Evolutionary conservation across 2,888 invertebrate genomes (phyloP), one percentile per base, ranked within the genome.

Genomic region (Ametastegia equiseti): DNA sequence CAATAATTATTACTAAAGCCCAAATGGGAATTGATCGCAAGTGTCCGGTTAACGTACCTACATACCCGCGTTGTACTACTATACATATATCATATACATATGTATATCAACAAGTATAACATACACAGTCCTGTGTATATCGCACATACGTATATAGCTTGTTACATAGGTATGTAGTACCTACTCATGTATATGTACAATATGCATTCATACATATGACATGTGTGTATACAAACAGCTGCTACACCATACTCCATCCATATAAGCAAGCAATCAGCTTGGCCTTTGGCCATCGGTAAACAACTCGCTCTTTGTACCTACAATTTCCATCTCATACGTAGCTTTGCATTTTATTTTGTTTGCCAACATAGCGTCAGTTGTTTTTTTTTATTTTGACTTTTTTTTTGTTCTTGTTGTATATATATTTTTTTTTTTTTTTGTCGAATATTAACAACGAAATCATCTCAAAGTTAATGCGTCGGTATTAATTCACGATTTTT

Each of bases 11-110:
- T 19, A 45, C 27, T 47, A 47, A 45, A 45, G 30, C 47, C 47
- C 71, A 71, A 71, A 71, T 71, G 71, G 71, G 71, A 71, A 71
- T 71, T 47, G 71, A 71, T 71, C 71, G 71, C 65, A 67, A 67
- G 65, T 67, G 65, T 67, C 65, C 39, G 36, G 39, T 39, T 39
- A 67, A 67, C 65, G 39, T 39, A 9, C 39, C 30, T 63, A 67
- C 65, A 19, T 39, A 9, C 39, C 30, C 33, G 7, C 33, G 63
- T 30, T 33, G 54, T 15, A 19, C 11, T 13, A 6, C 1, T 19
- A 54, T 54, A 33, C 7, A 9, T 63, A n/a, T n/a, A 30, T 33
- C 15, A 63, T 63, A 33, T 63, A 63, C 63, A 33, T 63, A 33
- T 33, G 63, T 6, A 63, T 23, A 2, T 54, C 54, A 23, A 23